Evolutionary conservation across 2,797 vertebrate genomes (phyloP), one percentile per base, ranked within the genome.

Genomic region (Prunella strophiata): DNA sequence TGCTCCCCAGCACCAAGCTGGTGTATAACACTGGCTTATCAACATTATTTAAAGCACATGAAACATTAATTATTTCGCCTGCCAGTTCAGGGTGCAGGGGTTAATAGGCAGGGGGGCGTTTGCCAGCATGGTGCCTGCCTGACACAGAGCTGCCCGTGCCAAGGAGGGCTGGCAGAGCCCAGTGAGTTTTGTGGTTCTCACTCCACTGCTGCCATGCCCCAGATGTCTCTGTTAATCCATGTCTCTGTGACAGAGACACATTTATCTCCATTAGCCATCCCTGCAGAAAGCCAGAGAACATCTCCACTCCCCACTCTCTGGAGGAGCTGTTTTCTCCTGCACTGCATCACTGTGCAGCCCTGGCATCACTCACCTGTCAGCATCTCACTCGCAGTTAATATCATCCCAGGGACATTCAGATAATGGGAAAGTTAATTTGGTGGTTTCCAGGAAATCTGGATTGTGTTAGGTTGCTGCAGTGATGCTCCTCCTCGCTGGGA

Each of bases 61-160:
- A 42, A 90, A 25, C 34, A 42, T 25, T 8, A 32, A 58, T 54
- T 85, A 38, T 43, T 61, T 67, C 79, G 40, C 34, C 27, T 73
- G 52, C 32, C n/a, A 42, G 17, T 48, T 47, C 34, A 54, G 66
- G 21, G 17, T 23, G 25, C 2, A 2, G 9, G 2, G 17, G 15
- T 27, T 51, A 40, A 77, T 16, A 8, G 4, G 15, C 25, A 76
- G 29, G 29, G 45, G 26, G 5, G 34, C 0, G 0, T 42, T 29
- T 70, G 38, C n/a, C 14, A 54, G 66, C 23, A 4, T 0, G 0
- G 47, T 29, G 36, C 54, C 45, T 34, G 38, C 47, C 20, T 1
- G 0, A 5, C 0, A 0, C 34, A 65, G 76, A 66, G 42, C 66
- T 43, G 68, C 43, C 34, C 0, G 0, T 29, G 27, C 34, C 70